These are phyloP conservation scores for Itoplectis maculator DNA, from an alignment of 2,888 invertebrate genomes.

Conservation along the genomic window DNA sequence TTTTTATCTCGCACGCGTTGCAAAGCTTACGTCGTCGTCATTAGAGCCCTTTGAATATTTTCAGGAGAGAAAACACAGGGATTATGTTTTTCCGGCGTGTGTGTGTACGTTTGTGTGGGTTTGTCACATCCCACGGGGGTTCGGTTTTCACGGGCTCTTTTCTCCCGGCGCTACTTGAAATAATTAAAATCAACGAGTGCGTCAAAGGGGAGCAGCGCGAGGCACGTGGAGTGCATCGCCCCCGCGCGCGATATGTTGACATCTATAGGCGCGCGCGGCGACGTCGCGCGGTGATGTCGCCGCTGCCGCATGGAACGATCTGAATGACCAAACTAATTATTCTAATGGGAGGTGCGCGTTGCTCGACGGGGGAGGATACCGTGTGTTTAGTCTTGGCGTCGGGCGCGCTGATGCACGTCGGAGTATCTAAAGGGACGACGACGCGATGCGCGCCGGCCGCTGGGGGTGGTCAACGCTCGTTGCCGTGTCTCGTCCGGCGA, in stretches of 20 bases:
- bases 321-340: conserved; percentile 76
- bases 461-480: neutral
- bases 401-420: conserved; percentile 42
- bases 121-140: neutral
- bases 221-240: conserved; percentile 44
- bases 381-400: conserved; percentile 59
- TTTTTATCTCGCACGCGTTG: too few relatives aligned
- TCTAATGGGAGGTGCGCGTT: conserved; percentile 78
- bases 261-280: conserved; percentile 9
- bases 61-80: too few relatives aligned
- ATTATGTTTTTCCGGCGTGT: too few relatives aligned
- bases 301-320: too few relatives aligned
- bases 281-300: conserved; percentile 20
- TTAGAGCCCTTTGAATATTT: too few relatives aligned
- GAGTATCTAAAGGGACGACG: conserved; percentile 48
- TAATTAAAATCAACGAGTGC: conserved; percentile 70
- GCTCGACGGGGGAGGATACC: conserved; percentile 73
- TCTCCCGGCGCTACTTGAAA: conserved; percentile 62
- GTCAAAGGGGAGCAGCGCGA: conserved; percentile 36
- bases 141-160: conserved; percentile 58
- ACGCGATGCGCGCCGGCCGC: conserved; percentile 1
- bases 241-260: conserved; percentile 19
- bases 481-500: neutral
- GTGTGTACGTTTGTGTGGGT: neutral
- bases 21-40: too few relatives aligned